Evolutionary conservation across 2,888 invertebrate genomes (phyloP), one percentile per base, ranked within the genome.

Genomic region (Dione vanillae): DNA sequence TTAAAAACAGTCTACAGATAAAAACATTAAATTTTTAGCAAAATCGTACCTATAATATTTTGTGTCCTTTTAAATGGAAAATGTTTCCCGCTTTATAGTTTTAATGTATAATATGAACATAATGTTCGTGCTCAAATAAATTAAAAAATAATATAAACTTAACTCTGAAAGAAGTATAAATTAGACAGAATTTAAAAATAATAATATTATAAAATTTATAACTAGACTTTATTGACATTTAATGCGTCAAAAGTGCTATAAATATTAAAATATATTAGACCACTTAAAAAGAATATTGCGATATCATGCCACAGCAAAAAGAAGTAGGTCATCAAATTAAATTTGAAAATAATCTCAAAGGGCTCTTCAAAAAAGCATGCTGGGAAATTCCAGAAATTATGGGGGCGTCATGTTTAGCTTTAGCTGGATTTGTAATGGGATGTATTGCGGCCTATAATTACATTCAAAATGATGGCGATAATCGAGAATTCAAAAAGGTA

Each of bases 371-470:
- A 69, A 84, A 78, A 77, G 92, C 81, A n/a, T 90, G 96, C 94
- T 94, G 95, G 90, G 95, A 96, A 83, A 95, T 96, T 77, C 97
- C 97, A 6, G 96, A 96, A 82, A 86, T 96, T 58, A 92, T 96
- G 81, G 95, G 92, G 56, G 89, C 95, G 52, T 82, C 94, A 0
- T 88, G 88, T 9, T 77, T 96, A 78, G 96, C 90, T 0, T 0
- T 95, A 0, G 61, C 95, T 40, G 96, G 96, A 16, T 37, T 95
- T 1, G 93, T 87, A 0, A 78, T 95, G 70, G 91, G 90, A 49
- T 78, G 80, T 20, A 65, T 87, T 45, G 94, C 94, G 14, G 14
- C 90, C 5, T 78, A 81, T 61, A 91, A 89, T 20, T 94, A 95
- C 76, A 81, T 86, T 19, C 78, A 85, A 71, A 91, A 91, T 37